phyloP scores from a whole-genome alignment of 2,797 vertebrate genomes.

The Coendou prehensilis region DNA sequence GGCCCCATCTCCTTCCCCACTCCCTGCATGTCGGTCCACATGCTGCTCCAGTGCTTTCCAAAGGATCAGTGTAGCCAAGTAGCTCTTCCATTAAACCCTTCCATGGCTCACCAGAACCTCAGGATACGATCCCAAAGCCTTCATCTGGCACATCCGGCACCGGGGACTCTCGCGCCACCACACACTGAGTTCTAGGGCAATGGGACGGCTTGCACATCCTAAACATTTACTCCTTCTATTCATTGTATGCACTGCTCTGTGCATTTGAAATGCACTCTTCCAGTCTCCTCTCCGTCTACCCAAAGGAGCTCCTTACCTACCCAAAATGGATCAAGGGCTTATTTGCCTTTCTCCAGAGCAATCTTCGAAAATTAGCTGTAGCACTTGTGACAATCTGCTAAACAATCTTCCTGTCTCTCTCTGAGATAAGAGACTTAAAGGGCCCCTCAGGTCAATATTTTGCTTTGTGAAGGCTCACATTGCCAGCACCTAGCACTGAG shows the following conservation, averaged over 20 bases:
- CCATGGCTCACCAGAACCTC: background rate
- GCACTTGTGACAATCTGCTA: background rate
- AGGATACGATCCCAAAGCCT: background rate
- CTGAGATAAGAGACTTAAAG: background rate
- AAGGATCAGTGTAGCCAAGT: background rate
- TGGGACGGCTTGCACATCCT: background rate
- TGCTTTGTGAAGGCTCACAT: background rate
- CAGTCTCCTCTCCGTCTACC: background rate
- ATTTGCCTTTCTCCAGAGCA: background rate
- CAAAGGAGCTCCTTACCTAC: background rate
- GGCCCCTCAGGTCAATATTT: background rate
- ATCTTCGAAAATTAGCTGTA: conserved; percentile 9
- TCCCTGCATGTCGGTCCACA: background rate
- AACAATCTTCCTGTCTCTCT: background rate
- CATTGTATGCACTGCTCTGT: background rate
- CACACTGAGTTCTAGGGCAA: too few relatives aligned
- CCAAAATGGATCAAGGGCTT: background rate
- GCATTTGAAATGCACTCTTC: background rate
- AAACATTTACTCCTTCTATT: background rate
- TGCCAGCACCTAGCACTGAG: background rate
- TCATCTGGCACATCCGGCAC: too few relatives aligned
- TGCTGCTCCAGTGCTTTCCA: background rate
- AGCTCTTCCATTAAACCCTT: background rate
- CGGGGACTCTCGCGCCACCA: background rate
- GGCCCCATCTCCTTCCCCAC: background rate